Percentiles rank a stretch among this genome's conserved stretches.
These are phyloP conservation scores for Anoplopoma fimbria DNA, from an alignment of 2,113 vertebrate species.

Conservation along the genomic window DNA sequence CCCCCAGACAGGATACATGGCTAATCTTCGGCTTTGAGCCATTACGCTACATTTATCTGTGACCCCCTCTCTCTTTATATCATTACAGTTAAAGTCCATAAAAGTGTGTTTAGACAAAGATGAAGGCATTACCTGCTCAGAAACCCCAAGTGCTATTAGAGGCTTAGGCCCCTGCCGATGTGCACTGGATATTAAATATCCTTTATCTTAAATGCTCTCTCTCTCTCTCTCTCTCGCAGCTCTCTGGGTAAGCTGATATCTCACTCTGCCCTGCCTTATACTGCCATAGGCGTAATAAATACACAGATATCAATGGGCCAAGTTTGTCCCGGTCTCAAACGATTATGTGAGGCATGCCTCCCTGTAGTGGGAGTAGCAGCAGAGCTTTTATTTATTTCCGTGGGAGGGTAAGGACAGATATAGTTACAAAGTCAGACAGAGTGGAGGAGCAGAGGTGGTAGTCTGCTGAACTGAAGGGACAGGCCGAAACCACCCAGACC, in stretches of 20 bases:
- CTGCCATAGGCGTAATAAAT: constrained; percentile 87
- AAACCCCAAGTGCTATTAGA: constrained; percentile 86
- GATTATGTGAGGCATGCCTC: constrained; percentile 79
- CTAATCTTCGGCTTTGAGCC: constrained; percentile 85
- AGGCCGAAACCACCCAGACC: constrained; percentile 51
- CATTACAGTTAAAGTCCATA: constrained; percentile 86
- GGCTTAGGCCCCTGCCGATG: constrained; percentile 81
- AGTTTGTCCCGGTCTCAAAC: constrained; percentile 85
- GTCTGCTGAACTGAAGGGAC: constrained; percentile 66
- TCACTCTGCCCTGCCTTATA: constrained; percentile 83
- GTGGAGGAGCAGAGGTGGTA: constrained; percentile 61
- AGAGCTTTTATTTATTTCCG: constrained; percentile 78
- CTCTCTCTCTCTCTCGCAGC: constrained; percentile 77
- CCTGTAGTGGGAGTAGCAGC: constrained; percentile 69
- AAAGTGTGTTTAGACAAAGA: constrained; percentile 89
- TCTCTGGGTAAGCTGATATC: constrained; percentile 87
- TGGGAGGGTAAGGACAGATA: constrained; percentile 75
- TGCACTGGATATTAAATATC: constrained; percentile 89
- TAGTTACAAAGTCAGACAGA: constrained; percentile 73
- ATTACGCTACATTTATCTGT: constrained; percentile 88
- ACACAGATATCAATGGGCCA: constrained; percentile 86
- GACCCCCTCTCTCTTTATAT: constrained; percentile 84
- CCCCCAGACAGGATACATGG: constrained; percentile 84
- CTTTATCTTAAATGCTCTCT: constrained; percentile 87
- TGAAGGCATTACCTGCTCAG: constrained; percentile 85